Evolutionary conservation across 2,113 vertebrate species (phyloP), one percentile per base, ranked within the genome.

Genomic region (Callionymus lyra): DNA sequence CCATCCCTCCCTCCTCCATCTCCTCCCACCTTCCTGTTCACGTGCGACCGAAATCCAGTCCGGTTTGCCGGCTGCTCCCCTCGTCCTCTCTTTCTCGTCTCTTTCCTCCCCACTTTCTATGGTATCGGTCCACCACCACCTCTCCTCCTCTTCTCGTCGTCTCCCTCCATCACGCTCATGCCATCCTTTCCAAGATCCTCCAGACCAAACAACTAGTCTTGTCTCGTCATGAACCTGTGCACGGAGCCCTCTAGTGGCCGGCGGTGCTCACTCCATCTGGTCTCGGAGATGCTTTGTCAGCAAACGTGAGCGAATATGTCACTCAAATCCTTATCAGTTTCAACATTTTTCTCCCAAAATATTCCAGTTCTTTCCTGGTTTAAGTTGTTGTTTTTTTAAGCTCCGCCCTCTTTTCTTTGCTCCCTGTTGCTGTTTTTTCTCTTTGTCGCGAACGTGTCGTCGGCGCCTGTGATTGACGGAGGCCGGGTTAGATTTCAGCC

Each of bases 401-500:
- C 8, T 53, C 34, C 34, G 16, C 21, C n/a, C 14, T 37, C 47
- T 39, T 31, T 13, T 27, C 16, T 21, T 44, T 18, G 39, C 34
- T 40, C 34, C 10, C 38, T 41, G 41, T 14, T 41, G 35, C 21
- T 15, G 47, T 49, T 59, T 66, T 55, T 56, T 47, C 61, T 16
- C 41, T 40, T 51, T 53, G 58, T 59, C 33, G 31, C 16, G 42
- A 8, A 42, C 6, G 21, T 36, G 13, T 35, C 21, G 38, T 31
- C 21, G 27, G 31, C 43, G 43, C 35, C 16, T 34, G 42, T 68
- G 73, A 82, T 77, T 80, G 76, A 83, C 76, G 56, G 65, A 67
- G 63, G 56, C 19, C 54, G 70, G 72, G 70, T 84, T 65, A 73
- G 59, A 51, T 86, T 84, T 83, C 80, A 71, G 70, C 68, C 59